Evolutionary conservation across 2,113 vertebrate genomes (phyloP).

Genomic region (Gallinago jamesoni): DNA sequence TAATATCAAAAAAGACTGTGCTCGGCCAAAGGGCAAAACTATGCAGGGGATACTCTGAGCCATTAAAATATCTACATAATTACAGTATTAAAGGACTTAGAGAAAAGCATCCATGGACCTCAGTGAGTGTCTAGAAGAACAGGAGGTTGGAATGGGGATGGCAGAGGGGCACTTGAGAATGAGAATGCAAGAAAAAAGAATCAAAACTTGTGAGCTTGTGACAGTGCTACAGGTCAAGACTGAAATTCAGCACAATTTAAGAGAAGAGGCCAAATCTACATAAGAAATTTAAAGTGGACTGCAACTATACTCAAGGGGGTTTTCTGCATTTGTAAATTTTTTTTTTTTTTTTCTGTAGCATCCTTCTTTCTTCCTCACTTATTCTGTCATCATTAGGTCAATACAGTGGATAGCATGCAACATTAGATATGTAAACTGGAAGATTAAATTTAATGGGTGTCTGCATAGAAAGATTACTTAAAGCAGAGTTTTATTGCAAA

Average conservation of each 20-base stretch:
- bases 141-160: neutral
- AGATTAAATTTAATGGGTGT: neutral
- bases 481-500: neutral
- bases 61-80: neutral
- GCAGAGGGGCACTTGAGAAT: neutral
- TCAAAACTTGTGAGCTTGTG: neutral
- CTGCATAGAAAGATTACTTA: neutral
- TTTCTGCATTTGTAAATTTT: neutral
- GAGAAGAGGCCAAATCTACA: neutral
- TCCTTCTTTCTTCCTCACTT: neutral
- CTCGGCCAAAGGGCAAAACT: neutral
- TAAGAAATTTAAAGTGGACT: neutral
- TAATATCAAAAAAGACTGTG: neutral
- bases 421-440: neutral
- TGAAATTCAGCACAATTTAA: neutral
- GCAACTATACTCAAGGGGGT: neutral
- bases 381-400: neutral
- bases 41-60: neutral
- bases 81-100: neutral
- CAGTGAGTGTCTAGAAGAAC: neutral
- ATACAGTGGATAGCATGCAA: neutral
- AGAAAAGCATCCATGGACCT: neutral
- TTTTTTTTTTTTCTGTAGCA: neutral
- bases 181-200: neutral
- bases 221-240: neutral